Conservation (phyloP, 2,797 vertebrate species). For the Fundulus diaphanus region DNA sequence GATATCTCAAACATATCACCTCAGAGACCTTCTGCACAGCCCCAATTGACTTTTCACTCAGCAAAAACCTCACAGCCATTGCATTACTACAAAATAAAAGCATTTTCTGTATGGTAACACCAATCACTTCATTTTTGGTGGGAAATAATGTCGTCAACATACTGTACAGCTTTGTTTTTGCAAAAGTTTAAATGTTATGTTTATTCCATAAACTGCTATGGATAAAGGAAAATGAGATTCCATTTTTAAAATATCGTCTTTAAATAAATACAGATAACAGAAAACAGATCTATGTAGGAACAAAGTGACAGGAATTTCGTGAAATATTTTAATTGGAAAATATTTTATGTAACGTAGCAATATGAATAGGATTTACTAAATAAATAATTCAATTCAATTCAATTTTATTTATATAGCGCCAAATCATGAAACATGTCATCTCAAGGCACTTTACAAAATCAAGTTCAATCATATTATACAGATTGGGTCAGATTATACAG, state of each 20-base stretch:
- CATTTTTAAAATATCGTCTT: neutral
- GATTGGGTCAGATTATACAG: no score
- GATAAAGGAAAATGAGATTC: neutral
- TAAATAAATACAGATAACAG: neutral
- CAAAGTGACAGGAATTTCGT: no score
- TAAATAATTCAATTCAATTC: no score
- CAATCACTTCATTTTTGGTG: no score
- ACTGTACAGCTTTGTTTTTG: neutral
- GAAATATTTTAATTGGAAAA: neutral
- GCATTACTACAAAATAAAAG: neutral
- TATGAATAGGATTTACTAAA: neutral
- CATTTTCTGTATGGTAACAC: neutral
- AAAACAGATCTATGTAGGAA: neutral
- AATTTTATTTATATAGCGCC: no score
- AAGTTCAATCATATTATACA: no score
- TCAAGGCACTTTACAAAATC: no score
- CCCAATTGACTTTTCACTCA: neutral
- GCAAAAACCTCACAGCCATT: neutral
- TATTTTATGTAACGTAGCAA: no score
- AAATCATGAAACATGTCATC: no score
- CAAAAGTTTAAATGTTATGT: neutral
- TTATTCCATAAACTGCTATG: neutral
- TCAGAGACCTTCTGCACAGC: neutral
- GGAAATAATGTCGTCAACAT: no score
- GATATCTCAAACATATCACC: neutral